Evolutionary conservation across 30 jellyfish, hydroid and myxozoan genomes (phyloP), one percentile per base, ranked within the genome.

Genomic region (Aurelia aurita): DNA sequence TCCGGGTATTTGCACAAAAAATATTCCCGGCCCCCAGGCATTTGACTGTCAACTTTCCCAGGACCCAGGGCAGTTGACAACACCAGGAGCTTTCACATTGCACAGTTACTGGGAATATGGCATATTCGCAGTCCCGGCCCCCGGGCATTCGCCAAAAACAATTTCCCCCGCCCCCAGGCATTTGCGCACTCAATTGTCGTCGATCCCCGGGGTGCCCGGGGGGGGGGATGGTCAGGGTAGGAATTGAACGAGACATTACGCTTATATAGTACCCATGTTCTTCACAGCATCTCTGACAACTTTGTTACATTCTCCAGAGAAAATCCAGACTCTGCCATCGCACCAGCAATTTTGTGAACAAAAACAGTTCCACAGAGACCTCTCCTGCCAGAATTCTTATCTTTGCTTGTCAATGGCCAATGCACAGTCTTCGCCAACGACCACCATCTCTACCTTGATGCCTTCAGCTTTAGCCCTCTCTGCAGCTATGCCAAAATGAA

Each of bases 351-450:
- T 94, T 94, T 94, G 74, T 88, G 96, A 39, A 94, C 80, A 46
- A 94, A 88, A 47, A 94, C 78, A 25, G 97, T 89, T 16, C 97
- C 99, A 94, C 99, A 94, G 9, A 94, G 88, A 27, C 99, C 99
- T 27, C 99, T 59, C 46, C 99, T 75, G 12, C 99, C 99, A 63
- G 99, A 96, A 75, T 86, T 94, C 55, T 84, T 94, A 60, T 88
- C 96, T 63, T 82, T 62, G 77, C 99, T 83, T 1, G 97, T 78
- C 74, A 94, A 35, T n/a, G n/a, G n/a, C n/a, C n/a, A 94, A 25
- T 5, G 99, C 99, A 94, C 97, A 88, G 79, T 94, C 99, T 82
- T 94, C 99, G 9, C 95, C 99, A 76, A 94, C 91, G 3, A 94
- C 91, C 25, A 94, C 97, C 99, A 94, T 94, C 31, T 89, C 96